phyloP scores from a whole-genome alignment of 2,888 invertebrate species.

The Linnaemya tessellans region DNA sequence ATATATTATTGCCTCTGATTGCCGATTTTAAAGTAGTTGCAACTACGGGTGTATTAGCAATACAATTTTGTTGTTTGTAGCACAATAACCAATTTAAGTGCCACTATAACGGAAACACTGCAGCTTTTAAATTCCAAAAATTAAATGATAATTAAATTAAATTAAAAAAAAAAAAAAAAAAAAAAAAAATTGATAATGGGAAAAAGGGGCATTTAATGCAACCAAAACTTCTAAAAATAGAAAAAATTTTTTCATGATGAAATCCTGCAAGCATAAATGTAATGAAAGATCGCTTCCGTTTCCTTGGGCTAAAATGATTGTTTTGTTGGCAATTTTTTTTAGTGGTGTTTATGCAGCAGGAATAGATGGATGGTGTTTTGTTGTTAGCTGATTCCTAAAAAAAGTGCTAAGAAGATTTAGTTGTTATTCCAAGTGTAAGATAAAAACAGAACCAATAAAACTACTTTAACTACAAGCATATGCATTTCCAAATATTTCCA shows the following conservation, averaged over 20 bases:
- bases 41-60: no score
- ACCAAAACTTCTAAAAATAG: slow-evolving; percentile 52
- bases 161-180: no score
- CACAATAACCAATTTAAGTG: slow-evolving; percentile 55
- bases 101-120: slow-evolving; percentile 41
- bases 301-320: slow-evolving; percentile 51
- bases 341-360: neutral
- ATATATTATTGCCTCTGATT: no score
- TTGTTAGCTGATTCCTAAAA: slow-evolving; percentile 11
- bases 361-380: slow-evolving; percentile 18
- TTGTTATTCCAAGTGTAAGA: neutral
- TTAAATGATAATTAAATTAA: slow-evolving; percentile 41
- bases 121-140: slow-evolving; percentile 12
- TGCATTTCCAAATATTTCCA: neutral
- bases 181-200: neutral
- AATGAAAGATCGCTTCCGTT: slow-evolving; percentile 68
- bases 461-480: neutral
- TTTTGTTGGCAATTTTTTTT: slow-evolving; percentile 9
- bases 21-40: no score
- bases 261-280: slow-evolving; percentile 66
- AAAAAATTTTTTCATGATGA: slow-evolving; percentile 57
- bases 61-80: no score
- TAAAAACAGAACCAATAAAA: neutral
- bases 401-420: slow-evolving; percentile 19
- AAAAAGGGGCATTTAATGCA: slow-evolving; percentile 28